Conservation (phyloP, 1,140 invertebrate genomes). For the Brachystomella parvula region DNA sequence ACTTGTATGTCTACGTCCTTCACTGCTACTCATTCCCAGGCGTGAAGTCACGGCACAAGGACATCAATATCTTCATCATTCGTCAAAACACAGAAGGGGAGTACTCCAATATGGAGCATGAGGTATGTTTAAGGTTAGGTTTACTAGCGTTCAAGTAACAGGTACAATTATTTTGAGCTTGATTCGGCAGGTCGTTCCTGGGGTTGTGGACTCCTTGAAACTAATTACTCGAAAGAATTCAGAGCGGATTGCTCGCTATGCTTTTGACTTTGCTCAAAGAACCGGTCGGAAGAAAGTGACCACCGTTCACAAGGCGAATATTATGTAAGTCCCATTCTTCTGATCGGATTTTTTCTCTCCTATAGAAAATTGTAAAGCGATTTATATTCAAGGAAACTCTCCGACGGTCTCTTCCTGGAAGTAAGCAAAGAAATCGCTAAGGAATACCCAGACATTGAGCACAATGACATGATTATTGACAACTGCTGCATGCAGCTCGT, state of each 20-base stretch:
- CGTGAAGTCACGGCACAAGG: constrained; percentile 52
- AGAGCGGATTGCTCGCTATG: constrained; percentile 53
- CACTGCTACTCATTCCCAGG: constrained; percentile 56
- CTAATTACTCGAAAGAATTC: constrained; percentile 51
- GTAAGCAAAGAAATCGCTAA: constrained; percentile 16
- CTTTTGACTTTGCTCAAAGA: constrained; percentile 55
- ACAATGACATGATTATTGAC: constrained; percentile 95
- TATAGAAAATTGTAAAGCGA: background rate
- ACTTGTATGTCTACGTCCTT: constrained; percentile 59
- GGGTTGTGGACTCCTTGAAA: constrained; percentile 55
- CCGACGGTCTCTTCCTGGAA: constrained; percentile 22
- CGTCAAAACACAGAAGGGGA: constrained; percentile 58
- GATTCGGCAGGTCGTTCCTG: constrained; percentile 45
- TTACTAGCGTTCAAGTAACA: background rate
- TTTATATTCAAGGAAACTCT: constrained; percentile 23
- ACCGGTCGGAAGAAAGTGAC: constrained; percentile 46
- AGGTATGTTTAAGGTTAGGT: constrained; percentile 33
- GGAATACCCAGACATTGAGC: constrained; percentile 86
- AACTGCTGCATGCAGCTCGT: constrained; percentile 79
- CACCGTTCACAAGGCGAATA: constrained; percentile 56
- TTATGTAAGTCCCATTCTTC: constrained; percentile 45
- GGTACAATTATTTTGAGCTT: background rate
- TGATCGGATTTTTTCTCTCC: background rate
- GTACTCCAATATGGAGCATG: constrained; percentile 60
- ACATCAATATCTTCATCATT: constrained; percentile 60